Base-by-base conservation (phyloP, 2,113 vertebrate species). In the Amazona vittata region DNA sequence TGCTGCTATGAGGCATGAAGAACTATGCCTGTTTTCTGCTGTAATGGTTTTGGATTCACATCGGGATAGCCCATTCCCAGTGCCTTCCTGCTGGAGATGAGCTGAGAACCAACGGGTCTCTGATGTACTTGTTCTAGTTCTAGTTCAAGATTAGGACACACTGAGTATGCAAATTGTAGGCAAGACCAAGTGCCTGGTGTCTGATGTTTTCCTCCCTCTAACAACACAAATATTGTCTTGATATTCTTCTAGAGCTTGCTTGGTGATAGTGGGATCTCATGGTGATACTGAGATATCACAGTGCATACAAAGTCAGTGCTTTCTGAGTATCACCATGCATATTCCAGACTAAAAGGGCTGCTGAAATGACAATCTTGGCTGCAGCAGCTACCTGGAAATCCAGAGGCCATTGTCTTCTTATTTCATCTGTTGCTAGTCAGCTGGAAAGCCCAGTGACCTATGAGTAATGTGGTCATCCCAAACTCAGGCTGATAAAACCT, bases 331-430 rank as follows among this genome's bases (percentile, higher is more conserved):
- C 8, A 4, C 39, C 35, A 1, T 65, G 28, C n/a, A 25, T 68
- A 50, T 82, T 84, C 77, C 83, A 83, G 35, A 39, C 77, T 64
- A 12, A 92, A 91, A 93, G 62, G 53, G 31, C 63, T 94, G 62
- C 49, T 89, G 74, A 76, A 78, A 86, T 76, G 89, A 41, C 91
- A 84, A 14, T 28, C 37, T 63, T 76, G 77, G 86, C 77, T 91
- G 74, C 83, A 94, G 93, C 81, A 91, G 89, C 91, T 94, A 95
- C 94, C 95, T 96, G 95, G 67, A 95, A 91, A 93, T 95, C 80
- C 0, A 0, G 80, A 84, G 77, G 49, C 86, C 0, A 1, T 91
- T 91, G 74, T 80, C 90, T 92, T 85, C 74, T 94, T 94, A 96
- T 94, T 96, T 95, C 93, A 59, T 96, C 89, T 91, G 63, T 92